Evolutionary conservation across 37 sponge, comb jelly and placozoan genomes (phyloP).

Genomic region (Haliclona indistincta): DNA sequence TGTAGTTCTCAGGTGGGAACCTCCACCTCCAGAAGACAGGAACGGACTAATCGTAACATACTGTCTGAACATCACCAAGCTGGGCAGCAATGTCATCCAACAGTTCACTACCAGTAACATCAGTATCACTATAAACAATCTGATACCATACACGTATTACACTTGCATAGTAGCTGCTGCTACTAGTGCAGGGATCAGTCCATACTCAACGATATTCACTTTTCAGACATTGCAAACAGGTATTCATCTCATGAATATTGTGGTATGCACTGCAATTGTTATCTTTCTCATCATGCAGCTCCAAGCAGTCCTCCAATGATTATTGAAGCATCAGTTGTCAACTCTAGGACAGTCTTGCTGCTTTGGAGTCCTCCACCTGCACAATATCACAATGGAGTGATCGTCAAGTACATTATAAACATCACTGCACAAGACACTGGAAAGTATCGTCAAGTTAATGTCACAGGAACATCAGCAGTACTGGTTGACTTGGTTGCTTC

Average conservation of each 20-base stretch:
- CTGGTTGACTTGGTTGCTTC: background rate
- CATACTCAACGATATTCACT: constrained; percentile 15
- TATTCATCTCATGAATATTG: background rate
- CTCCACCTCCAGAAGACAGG: background rate
- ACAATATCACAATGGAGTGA: constrained; percentile 19
- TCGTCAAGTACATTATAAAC: background rate
- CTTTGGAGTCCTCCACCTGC: constrained; percentile 12
- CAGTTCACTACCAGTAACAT: constrained; percentile 5
- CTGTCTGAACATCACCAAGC: background rate
- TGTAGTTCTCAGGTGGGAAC: background rate
- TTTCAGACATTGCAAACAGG: constrained; percentile 38
- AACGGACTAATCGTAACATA: constrained; percentile 10
- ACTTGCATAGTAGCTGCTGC: constrained; percentile 28
- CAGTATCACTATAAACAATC: background rate
- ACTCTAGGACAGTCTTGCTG: background rate
- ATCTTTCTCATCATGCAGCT: background rate
- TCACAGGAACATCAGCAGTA: background rate
- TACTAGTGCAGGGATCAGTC: constrained; percentile 34
- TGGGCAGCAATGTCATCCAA: background rate
- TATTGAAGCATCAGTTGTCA: background rate
- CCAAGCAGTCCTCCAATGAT: background rate
- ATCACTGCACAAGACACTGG: background rate
- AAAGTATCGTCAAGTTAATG: background rate
- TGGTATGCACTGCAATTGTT: background rate
- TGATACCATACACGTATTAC: constrained; percentile 31